A percentile compares a stretch with the other conserved stretches of the same genome.
Conservation (phyloP, 2,113 vertebrate genomes). For the Lepus timidus region DNA sequence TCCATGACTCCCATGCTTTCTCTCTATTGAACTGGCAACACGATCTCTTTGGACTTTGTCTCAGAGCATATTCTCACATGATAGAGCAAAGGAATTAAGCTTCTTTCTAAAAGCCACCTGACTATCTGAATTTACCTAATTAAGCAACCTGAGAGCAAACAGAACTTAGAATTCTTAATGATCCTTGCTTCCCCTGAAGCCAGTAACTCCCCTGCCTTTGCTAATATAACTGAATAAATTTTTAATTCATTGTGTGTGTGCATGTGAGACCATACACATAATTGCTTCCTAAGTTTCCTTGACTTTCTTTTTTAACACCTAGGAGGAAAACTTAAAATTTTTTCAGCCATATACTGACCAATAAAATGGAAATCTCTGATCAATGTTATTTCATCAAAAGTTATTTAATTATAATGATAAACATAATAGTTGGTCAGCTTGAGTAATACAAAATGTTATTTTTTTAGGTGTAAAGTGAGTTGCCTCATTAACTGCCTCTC, state of each 20-base stretch:
- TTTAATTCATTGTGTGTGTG: neutral
- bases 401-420: neutral
- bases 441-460: neutral
- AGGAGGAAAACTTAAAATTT: neutral
- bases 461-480: neutral
- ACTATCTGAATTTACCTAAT: neutral
- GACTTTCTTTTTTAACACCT: neutral
- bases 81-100: neutral
- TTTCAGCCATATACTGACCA: neutral
- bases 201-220: neutral
- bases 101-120: neutral
- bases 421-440: neutral
- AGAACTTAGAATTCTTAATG: neutral
- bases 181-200: neutral
- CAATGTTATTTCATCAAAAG: neutral
- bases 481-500: neutral
- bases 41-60: neutral
- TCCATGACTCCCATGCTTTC: neutral
- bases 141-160: neutral
- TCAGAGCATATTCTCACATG: neutral
- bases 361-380: neutral
- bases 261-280: neutral
- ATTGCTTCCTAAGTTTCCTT: neutral
- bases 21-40: neutral
- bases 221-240: neutral